Evolutionary conservation across 1,140 invertebrate species (phyloP).

Genomic region (Wasmannia auropunctata): DNA sequence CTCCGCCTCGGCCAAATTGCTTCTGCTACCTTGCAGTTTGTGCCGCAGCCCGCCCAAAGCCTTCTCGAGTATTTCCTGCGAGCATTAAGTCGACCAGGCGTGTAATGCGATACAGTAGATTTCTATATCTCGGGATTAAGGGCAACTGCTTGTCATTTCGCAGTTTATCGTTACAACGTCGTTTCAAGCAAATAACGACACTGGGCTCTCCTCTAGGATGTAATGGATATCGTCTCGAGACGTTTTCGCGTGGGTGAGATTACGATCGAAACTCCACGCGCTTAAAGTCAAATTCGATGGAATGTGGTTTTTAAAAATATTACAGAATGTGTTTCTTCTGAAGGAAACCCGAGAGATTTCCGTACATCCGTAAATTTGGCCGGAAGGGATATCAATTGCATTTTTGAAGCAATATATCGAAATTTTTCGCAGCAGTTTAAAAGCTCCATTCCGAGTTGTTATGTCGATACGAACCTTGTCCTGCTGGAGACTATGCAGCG

Average conservation of each 20-base stretch:
- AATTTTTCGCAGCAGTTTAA: not conserved
- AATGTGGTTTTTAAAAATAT: not conserved
- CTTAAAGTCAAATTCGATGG: not conserved
- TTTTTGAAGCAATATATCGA: not conserved
- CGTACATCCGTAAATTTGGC: not conserved
- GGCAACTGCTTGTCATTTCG: slow-evolving; percentile 4
- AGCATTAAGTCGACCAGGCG: slow-evolving; percentile 16
- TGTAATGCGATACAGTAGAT: slow-evolving; percentile 18
- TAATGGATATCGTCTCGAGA: not conserved
- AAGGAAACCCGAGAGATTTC: not conserved
- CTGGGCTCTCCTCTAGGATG: not conserved
- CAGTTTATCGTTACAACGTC: not conserved
- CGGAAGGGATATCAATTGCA: too few species aligned
- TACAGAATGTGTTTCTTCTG: not conserved
- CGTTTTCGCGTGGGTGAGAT: not conserved
- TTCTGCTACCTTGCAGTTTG: slow-evolving; percentile 87
- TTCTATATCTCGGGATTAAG: slow-evolving; percentile 18
- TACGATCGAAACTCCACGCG: not conserved
- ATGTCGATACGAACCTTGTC: slow-evolving; percentile 88
- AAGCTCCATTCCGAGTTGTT: not conserved
- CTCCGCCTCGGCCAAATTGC: slow-evolving; percentile 89
- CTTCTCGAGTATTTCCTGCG: slow-evolving; percentile 90
- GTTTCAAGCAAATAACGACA: not conserved
- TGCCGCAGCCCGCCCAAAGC: slow-evolving; percentile 89
- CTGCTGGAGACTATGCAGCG: slow-evolving; percentile 92